phyloP scores from a whole-genome alignment of 2,888 invertebrate genomes.

The Drosophila subsilvestris region DNA sequence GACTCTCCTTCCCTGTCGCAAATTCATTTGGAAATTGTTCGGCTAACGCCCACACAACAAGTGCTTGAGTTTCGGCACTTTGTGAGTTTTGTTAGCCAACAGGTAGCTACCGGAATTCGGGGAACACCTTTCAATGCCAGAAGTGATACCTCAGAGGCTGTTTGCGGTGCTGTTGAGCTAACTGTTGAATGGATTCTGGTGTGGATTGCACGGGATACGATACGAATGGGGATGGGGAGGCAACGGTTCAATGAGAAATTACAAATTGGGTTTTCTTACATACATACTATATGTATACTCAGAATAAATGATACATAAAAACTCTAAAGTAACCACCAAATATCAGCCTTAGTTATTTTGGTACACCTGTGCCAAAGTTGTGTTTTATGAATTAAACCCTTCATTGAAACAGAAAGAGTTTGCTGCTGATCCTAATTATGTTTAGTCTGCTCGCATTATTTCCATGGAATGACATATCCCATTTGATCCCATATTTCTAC shows the following conservation, averaged over 20 bases:
- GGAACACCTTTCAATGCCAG: slow-evolving; percentile 17
- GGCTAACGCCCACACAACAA: slow-evolving; percentile 70
- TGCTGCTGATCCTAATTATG: no score
- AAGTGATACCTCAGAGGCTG: slow-evolving; percentile 21
- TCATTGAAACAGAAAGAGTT: no score
- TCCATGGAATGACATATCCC: no score
- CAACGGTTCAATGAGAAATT: not conserved
- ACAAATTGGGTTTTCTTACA: slow-evolving; percentile 6
- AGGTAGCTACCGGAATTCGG: slow-evolving; percentile 44
- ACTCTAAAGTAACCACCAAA: no score
- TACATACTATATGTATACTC: not conserved
- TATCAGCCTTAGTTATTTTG: no score
- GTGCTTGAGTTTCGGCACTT: slow-evolving; percentile 16
- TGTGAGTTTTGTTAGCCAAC: slow-evolving; percentile 10
- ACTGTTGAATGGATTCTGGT: slow-evolving; percentile 2
- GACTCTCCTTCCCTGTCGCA: slow-evolving; percentile 27
- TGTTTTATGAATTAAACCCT: no score
- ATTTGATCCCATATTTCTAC: no score
- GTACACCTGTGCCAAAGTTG: no score
- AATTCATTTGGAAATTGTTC: slow-evolving; percentile 50
- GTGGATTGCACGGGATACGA: slow-evolving; percentile 16
- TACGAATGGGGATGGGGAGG: slow-evolving; percentile 13
- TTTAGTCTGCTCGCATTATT: no score
- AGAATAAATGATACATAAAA: not conserved
- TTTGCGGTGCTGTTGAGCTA: slow-evolving; percentile 8